Evolutionary conservation across 2,797 vertebrate species (phyloP).

Genomic region (Adelosebastes latens): DNA sequence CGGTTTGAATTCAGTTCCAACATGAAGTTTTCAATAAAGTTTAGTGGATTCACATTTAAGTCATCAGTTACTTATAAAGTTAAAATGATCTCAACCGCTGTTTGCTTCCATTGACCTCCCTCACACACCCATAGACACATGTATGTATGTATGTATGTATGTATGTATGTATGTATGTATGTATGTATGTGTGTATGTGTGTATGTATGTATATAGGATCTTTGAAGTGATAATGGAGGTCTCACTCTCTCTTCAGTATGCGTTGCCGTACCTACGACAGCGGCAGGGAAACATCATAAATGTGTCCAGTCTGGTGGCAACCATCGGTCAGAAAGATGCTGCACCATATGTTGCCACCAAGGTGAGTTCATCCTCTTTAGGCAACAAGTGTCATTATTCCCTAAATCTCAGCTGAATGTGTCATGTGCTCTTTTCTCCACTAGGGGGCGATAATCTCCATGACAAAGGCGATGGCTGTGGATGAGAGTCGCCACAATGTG

Average conservation of each 20-base stretch:
- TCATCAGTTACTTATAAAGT: background rate
- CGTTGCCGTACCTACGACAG: constrained; percentile 82
- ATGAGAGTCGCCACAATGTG: constrained; percentile 85
- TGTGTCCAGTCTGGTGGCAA: constrained; percentile 84
- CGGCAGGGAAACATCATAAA: constrained; percentile 86
- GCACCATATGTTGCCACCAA: constrained; percentile 88
- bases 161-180: background rate
- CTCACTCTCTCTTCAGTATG: constrained; percentile 71
- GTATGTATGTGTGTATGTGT: too few relatives aligned
- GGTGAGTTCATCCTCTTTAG: constrained; percentile 66
- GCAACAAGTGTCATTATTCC: background rate
- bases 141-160: background rate
- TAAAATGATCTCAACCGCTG: background rate
- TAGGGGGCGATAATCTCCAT: constrained; percentile 87
- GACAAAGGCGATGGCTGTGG: constrained; percentile 90
- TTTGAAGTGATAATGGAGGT: background rate
- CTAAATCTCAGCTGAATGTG: background rate
- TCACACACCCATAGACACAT: background rate
- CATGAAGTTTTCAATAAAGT: background rate
- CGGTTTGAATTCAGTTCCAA: background rate
- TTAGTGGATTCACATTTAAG: too few relatives aligned
- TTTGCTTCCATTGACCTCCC: background rate
- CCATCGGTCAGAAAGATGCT: constrained; percentile 83
- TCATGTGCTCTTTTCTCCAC: constrained; percentile 44
- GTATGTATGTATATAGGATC: background rate